Evolutionary conservation across 35 echinoderm and acorn worm genomes (phyloP), one percentile per base, ranked within the genome.

Genomic region (Amphiura filiformis): DNA sequence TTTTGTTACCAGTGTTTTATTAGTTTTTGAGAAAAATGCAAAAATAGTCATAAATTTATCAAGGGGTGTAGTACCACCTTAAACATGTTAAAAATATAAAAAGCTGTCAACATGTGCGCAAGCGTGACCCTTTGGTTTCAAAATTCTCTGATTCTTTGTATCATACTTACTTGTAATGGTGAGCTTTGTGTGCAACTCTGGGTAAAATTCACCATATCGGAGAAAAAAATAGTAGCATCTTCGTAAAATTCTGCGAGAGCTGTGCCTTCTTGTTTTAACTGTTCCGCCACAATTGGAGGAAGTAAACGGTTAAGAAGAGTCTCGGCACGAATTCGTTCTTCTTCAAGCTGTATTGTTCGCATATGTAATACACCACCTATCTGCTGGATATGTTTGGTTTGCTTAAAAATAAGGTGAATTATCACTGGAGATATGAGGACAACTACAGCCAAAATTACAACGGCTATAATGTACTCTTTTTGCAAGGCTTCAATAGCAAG

Each of bases 181-280:
- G 81, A 40, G 35, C 92, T 90, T 34, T 86, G 82, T 12, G 87
- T 80, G 37, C 87, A 93, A 31, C 89, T 47, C 0, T 40, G 57
- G 33, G 92, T 93, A 41, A 93, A 93, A 38, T 93, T 89, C 13
- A 89, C 92, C 31, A 93, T 41, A 81, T 93, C 92, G 0, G 92
- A 93, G 32, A 93, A 93, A 39, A 93, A 93, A 37, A 93, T 89
- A 13, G 92, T 93, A 11, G 79, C 92, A 11, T 89, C 80, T 20
- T 93, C 92, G 39, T 79, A 93, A 13, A 65, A 76, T 76, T 93
- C 92, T 0, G 92, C 92, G 13, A 61, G 37, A 17, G 82, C 87
- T 31, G 80, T 75, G 34, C 92, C 81, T 0, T 75, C 77, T 0
- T 17, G 37, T 39, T 93, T 93, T 34, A 93, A 77, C 33, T 82